Conservation (phyloP, 2,888 invertebrate species). For the Lasioglossum malachurum region DNA sequence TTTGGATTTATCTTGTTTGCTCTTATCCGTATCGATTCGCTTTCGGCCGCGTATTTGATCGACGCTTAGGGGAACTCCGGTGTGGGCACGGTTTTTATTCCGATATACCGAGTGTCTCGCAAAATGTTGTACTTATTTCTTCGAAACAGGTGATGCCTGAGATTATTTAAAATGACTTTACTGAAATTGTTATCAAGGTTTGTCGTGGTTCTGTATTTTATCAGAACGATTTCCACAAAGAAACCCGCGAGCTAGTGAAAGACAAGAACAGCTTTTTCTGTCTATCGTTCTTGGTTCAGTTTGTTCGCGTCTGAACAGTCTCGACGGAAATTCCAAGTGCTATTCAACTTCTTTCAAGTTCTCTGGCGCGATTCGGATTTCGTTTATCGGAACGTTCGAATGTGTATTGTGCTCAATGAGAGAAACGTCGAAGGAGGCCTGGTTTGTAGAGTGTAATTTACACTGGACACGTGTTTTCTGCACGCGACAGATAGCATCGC, state of each 20-base stretch:
- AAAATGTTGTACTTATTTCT: too few species aligned
- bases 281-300: too few species aligned
- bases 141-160: too few species aligned
- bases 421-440: background rate
- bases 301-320: too few species aligned
- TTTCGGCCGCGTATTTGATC: background rate
- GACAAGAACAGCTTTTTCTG: too few species aligned
- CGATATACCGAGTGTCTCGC: too few species aligned
- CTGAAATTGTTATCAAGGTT: too few species aligned
- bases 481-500: background rate
- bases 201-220: too few species aligned
- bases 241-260: too few species aligned
- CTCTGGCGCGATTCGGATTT: background rate
- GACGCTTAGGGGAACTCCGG: background rate
- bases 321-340: background rate
- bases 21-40: background rate
- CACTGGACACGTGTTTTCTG: slow-evolving; percentile 1
- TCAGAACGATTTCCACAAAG: too few species aligned
- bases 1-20: background rate
- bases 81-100: background rate
- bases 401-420: background rate
- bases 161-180: too few species aligned
- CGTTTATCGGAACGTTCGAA: background rate
- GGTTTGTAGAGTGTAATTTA: background rate
- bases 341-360: background rate